A percentile compares a stretch with the other conserved stretches of the same genome.
These are phyloP conservation scores for Carlito syrichta DNA, from an alignment of 2,113 vertebrate genomes.

Conservation along the genomic window DNA sequence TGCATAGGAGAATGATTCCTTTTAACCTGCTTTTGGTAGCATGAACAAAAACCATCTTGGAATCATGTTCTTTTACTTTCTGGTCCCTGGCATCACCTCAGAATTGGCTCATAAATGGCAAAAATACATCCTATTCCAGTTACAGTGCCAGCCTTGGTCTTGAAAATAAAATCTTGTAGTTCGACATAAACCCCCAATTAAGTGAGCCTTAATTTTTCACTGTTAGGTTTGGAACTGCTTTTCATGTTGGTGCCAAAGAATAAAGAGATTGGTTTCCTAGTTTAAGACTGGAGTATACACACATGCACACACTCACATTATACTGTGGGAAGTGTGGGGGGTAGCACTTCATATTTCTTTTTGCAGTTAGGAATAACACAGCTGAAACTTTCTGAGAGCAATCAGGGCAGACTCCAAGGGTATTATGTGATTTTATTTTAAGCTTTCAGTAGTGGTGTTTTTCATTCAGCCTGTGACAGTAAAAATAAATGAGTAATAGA, in stretches of 20 bases:
- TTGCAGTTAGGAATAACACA: constrained; percentile 1
- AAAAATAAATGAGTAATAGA: constrained; percentile 47
- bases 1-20: background rate
- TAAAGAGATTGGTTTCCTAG: background rate
- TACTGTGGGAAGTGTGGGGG: background rate
- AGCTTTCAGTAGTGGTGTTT: background rate
- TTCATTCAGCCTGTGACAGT: background rate
- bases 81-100: background rate
- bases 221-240: background rate
- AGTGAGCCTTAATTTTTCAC: background rate
- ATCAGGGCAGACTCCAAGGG: background rate
- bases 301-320: background rate
- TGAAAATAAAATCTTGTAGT: constrained; percentile 21
- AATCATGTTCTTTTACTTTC: background rate
- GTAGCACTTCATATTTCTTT: background rate
- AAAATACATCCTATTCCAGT: background rate
- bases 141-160: constrained; percentile 12
- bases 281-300: background rate
- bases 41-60: background rate
- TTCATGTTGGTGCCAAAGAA: background rate
- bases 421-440: constrained; percentile 33
- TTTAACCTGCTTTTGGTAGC: background rate
- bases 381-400: background rate
- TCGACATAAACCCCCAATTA: background rate
- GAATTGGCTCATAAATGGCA: background rate